Evolutionary conservation across 2,113 vertebrate species (phyloP).

Genomic region (Lepisosteus oculatus): DNA sequence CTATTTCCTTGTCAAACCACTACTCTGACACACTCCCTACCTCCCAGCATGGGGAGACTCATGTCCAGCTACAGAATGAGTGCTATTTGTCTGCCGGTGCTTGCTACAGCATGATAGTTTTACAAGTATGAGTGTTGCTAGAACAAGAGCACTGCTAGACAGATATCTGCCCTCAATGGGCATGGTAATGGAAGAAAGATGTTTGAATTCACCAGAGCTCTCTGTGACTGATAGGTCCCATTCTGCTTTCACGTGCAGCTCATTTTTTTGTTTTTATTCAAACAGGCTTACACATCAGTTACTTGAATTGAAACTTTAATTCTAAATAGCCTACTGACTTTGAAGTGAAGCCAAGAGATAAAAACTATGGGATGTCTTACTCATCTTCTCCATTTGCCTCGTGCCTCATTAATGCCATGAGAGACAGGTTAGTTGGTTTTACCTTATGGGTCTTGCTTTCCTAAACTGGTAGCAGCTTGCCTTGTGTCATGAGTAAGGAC

Average conservation of each 20-base stretch:
- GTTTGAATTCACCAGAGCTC: constrained; percentile 8
- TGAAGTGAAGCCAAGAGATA: too few species aligned
- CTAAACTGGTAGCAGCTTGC: too few species aligned
- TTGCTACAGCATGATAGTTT: constrained; percentile 8
- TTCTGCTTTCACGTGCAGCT: neutral
- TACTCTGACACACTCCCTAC: neutral
- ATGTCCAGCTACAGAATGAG: neutral
- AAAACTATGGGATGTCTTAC: too few species aligned
- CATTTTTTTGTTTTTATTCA: too few species aligned
- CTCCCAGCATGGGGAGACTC: neutral
- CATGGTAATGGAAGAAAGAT: constrained; percentile 14
- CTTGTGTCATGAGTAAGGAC: too few species aligned
- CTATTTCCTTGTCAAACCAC: neutral
- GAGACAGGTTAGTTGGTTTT: too few species aligned
- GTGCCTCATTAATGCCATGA: too few species aligned
- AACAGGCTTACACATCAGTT: too few species aligned
- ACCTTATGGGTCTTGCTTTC: too few species aligned
- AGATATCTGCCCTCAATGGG: constrained; percentile 1
- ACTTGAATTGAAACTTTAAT: too few species aligned
- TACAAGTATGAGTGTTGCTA: constrained; percentile 38
- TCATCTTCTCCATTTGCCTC: too few species aligned
- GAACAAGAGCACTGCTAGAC: constrained; percentile 32
- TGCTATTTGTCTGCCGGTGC: neutral
- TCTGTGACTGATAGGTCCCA: neutral
- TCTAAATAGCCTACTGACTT: too few species aligned